A percentile compares a stretch with the other conserved stretches of the same genome.
These are phyloP conservation scores for Caiman crocodilus DNA, from an alignment of 2,797 vertebrate species.

Conservation along the genomic window DNA sequence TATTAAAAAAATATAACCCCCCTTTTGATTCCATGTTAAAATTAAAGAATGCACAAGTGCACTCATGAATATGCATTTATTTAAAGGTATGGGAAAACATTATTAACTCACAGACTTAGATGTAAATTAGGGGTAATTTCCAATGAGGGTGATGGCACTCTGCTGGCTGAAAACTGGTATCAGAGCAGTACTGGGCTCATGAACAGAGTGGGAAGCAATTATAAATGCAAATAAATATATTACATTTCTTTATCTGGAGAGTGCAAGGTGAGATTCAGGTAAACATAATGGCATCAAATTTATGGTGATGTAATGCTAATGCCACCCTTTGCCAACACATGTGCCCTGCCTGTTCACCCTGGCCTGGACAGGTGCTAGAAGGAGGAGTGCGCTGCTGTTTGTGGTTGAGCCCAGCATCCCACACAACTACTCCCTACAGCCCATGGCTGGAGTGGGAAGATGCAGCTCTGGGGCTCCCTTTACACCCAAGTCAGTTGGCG, in stretches of 20 bases:
- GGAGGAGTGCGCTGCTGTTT: no score
- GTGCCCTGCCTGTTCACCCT: not conserved
- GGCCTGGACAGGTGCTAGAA: not conserved
- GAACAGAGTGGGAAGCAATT: not conserved
- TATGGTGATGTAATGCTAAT: not conserved
- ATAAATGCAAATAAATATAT: not conserved
- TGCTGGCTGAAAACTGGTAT: not conserved
- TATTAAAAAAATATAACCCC: no score
- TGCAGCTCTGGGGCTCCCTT: no score
- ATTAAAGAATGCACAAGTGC: not conserved
- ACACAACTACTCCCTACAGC: no score
- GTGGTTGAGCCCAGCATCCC: no score
- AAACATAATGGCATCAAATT: not conserved
- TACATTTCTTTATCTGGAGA: not conserved
- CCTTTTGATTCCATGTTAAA: not conserved
- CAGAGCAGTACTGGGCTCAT: not conserved
- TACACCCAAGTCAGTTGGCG: no score
- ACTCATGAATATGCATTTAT: not conserved
- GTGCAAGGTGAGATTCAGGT: not conserved
- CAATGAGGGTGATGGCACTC: not conserved
- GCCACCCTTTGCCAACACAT: not conserved
- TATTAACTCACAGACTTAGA: not conserved
- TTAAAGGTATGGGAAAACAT: not conserved
- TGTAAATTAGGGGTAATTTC: not conserved
- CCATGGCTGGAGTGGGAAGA: no score